Evolutionary conservation across 2,797 vertebrate genomes (phyloP).

Genomic region (Cyprinodon diabolis): DNA sequence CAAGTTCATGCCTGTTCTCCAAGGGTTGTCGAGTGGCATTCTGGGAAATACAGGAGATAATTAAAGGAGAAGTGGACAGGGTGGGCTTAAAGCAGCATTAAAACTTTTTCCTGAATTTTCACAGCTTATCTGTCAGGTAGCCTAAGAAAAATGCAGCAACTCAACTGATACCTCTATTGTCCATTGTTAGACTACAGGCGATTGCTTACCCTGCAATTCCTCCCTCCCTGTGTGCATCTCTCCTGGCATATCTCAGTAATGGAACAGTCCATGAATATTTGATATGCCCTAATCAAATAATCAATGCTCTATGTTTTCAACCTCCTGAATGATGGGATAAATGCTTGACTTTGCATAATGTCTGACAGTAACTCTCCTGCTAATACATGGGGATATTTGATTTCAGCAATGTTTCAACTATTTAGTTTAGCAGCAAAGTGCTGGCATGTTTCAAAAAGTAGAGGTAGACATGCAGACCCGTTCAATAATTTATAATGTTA

Average conservation of each 20-base stretch:
- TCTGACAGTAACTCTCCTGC: not conserved
- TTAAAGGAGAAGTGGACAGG: constrained; percentile 47
- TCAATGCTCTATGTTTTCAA: constrained; percentile 46
- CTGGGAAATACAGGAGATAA: constrained; percentile 63
- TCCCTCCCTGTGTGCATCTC: constrained; percentile 30
- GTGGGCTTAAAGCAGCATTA: constrained; percentile 35
- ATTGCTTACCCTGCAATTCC: constrained; percentile 35
- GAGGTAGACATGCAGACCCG: not conserved
- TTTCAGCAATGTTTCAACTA: not conserved
- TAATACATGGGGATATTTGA: not conserved
- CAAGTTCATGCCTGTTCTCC: constrained; percentile 68
- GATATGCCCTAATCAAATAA: constrained; percentile 57
- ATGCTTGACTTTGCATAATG: constrained; percentile 1
- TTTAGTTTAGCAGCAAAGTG: not conserved
- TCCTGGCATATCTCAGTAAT: constrained; percentile 45
- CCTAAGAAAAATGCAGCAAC: constrained; percentile 37
- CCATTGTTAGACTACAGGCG: constrained; percentile 29
- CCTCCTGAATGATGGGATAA: constrained; percentile 25
- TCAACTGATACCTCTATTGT: not conserved
- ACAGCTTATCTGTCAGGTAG: constrained; percentile 10
- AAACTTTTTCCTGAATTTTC: constrained; percentile 18
- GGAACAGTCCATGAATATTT: constrained; percentile 62
- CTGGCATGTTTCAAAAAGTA: constrained; percentile 3
- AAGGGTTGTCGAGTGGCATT: constrained; percentile 57
- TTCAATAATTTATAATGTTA: not conserved